Evolutionary conservation across 2,797 vertebrate genomes (phyloP).

Genomic region (Allobates femoralis): DNA sequence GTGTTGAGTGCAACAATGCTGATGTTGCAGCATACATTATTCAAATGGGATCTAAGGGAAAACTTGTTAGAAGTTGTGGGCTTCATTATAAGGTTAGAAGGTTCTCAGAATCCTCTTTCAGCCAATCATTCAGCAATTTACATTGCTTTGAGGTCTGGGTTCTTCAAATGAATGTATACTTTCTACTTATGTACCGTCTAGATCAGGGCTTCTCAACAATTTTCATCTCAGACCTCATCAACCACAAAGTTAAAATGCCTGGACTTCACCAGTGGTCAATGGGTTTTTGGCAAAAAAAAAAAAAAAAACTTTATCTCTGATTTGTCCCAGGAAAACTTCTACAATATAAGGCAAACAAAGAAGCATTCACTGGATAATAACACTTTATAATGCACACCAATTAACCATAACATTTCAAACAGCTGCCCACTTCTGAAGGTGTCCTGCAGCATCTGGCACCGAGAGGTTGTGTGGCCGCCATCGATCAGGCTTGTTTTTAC

Average conservation of each 20-base stretch:
- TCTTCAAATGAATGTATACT: background rate
- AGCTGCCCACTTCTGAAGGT: too few species aligned
- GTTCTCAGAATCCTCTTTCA: background rate
- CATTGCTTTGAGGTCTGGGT: background rate
- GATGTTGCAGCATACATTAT: slow-evolving; percentile 7
- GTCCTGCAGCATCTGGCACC: too few species aligned
- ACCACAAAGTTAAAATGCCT: background rate
- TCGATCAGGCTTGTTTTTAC: too few species aligned
- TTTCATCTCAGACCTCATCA: background rate
- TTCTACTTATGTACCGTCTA: background rate
- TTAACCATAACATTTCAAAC: too few species aligned
- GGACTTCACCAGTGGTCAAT: background rate
- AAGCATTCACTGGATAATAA: background rate
- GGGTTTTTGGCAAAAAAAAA: background rate
- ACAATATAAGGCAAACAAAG: background rate
- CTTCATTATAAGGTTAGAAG: background rate
- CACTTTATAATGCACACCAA: background rate
- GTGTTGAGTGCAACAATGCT: background rate
- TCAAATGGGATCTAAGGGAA: background rate
- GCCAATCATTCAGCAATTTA: background rate
- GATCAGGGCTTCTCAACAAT: background rate
- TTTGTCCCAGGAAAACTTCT: background rate
- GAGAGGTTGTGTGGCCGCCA: too few species aligned
- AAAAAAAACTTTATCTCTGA: background rate
- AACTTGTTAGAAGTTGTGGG: background rate